These are phyloP conservation scores for Steromphala cineraria DNA, from an alignment of 2,888 invertebrate genomes.

Conservation along the genomic window DNA sequence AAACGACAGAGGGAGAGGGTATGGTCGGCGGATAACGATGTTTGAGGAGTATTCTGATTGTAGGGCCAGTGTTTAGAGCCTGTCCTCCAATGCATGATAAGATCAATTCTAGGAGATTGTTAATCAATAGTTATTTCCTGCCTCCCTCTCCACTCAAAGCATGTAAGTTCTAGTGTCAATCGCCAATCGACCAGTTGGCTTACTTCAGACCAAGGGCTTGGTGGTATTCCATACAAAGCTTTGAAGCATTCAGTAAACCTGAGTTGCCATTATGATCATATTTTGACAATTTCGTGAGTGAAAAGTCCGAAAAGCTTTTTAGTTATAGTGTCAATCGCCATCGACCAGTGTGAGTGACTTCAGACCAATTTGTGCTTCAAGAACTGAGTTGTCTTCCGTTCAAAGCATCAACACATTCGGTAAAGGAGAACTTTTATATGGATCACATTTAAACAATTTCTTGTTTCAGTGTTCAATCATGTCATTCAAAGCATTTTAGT, in stretches of 20 bases:
- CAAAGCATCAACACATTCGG: no score
- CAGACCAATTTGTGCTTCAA: no score
- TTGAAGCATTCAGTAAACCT: background rate
- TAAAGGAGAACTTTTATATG: no score
- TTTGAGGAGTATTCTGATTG: background rate
- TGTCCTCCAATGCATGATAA: background rate
- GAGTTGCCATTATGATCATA: background rate
- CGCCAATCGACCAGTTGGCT: background rate
- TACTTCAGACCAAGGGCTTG: background rate
- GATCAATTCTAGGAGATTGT: background rate
- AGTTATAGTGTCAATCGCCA: no score
- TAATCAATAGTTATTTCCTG: conserved; percentile 5
- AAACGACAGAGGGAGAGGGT: background rate
- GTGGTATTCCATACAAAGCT: background rate
- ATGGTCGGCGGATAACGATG: background rate
- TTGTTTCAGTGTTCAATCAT: no score
- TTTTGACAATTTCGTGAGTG: no score
- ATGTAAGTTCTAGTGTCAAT: background rate
- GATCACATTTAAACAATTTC: no score
- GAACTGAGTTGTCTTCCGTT: no score
- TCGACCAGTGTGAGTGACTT: no score
- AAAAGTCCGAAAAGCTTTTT: no score
- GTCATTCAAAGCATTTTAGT: background rate
- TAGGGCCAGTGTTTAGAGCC: background rate
- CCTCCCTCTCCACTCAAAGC: background rate